Evolutionary conservation across 2,797 vertebrate species (phyloP).

Genomic region (Hoplostethus mediterraneus): DNA sequence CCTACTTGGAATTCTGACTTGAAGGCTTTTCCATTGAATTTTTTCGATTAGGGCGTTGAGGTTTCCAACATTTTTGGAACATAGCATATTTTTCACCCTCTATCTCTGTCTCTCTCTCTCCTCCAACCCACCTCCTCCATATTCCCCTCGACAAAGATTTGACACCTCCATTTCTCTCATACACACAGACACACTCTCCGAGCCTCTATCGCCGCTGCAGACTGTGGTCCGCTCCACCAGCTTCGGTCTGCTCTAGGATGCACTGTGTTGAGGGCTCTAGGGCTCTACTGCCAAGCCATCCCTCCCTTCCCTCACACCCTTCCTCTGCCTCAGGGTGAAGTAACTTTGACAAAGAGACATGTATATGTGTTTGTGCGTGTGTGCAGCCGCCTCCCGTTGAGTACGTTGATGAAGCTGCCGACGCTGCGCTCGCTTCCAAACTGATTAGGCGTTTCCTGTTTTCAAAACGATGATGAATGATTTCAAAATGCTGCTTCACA

Average conservation of each 20-base stretch:
- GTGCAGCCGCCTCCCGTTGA: slow-evolving; percentile 48
- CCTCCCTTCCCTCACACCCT: neutral
- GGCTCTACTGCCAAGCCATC: neutral
- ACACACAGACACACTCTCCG: slow-evolving; percentile 15
- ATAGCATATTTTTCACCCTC: too few relatives aligned
- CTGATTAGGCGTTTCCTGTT: slow-evolving; percentile 55
- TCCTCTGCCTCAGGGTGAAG: slow-evolving; percentile 48
- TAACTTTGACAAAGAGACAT: slow-evolving; percentile 59
- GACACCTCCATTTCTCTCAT: neutral
- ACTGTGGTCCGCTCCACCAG: slow-evolving; percentile 35
- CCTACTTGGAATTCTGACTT: too few relatives aligned
- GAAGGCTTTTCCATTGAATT: too few relatives aligned
- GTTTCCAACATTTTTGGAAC: too few relatives aligned
- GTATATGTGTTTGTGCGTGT: slow-evolving; percentile 18
- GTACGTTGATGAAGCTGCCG: slow-evolving; percentile 7
- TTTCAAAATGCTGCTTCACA: slow-evolving; percentile 14
- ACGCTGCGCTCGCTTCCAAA: slow-evolving; percentile 9
- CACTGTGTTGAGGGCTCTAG: slow-evolving; percentile 29
- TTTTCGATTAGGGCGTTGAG: too few relatives aligned
- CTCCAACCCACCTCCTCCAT: neutral
- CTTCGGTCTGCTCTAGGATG: slow-evolving; percentile 37
- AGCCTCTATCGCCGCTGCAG: slow-evolving; percentile 57
- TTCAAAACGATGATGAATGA: slow-evolving; percentile 46
- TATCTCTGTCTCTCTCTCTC: too few relatives aligned
- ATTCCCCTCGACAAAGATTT: neutral